phyloP scores from a whole-genome alignment of 2,113 vertebrate species.

The Tachycineta bicolor region DNA sequence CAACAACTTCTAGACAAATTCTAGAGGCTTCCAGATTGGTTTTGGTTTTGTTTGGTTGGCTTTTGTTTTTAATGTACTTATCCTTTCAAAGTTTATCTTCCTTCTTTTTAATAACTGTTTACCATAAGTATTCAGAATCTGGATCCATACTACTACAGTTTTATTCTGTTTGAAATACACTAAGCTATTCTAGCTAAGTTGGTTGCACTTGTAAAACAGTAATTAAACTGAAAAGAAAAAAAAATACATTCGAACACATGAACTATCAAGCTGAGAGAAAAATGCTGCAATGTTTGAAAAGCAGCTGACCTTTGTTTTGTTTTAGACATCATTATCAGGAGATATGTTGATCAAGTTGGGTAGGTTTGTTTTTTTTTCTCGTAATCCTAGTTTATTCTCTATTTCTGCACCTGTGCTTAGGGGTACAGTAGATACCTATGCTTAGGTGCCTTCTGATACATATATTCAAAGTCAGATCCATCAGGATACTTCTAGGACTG shows the following conservation, averaged over 20 bases:
- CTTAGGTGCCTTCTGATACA: background rate
- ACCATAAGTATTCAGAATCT: background rate
- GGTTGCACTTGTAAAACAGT: background rate
- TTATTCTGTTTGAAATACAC: background rate
- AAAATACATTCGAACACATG: background rate
- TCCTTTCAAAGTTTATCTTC: background rate
- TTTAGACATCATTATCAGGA: background rate
- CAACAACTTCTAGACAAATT: background rate
- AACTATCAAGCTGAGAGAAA: background rate
- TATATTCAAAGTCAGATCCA: background rate
- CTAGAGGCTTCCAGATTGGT: background rate
- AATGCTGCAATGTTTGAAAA: background rate
- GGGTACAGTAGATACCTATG: background rate
- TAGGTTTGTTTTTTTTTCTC: background rate
- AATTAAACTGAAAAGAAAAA: constrained; percentile 23
- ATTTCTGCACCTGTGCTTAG: background rate
- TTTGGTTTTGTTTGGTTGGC: no score
- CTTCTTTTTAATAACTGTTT: constrained; percentile 24
- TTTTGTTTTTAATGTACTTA: background rate
- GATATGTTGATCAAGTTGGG: background rate
- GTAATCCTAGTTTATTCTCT: background rate
- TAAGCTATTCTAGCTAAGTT: background rate
- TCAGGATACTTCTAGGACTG: background rate
- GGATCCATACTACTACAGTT: background rate
- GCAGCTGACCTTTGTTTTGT: background rate